Evolutionary conservation across 64 coral and sea anemone genomes (phyloP), one percentile per base, ranked within the genome.

Genomic region (Dendronephthya gigantea): DNA sequence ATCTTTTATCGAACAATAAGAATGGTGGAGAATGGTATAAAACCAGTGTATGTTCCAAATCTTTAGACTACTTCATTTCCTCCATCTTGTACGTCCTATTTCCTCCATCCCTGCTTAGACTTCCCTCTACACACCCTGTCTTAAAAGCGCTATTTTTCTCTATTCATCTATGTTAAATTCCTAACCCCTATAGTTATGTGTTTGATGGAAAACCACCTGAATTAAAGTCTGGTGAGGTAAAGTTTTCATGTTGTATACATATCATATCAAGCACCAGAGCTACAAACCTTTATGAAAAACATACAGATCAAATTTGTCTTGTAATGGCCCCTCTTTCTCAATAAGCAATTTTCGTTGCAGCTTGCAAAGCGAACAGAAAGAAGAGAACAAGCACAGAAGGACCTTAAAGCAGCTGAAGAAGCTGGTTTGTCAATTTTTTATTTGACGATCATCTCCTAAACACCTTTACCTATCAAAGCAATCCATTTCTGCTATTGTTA

Each of bases 171-270:
- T 38, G 36, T 48, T 4, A 59, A 68, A 86, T 22, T 40, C 5
- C 68, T 48, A 23, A 36, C 50, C 48, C 49, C 49, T 81, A 62
- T 52, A 98, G 95, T 25, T 98, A 93, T 93, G 95, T 98, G 19
- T 98, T 98, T 93, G 95, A 98, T 90, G 95, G 95, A 75, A 98
- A 98, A 83, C 95, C 95, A 65, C 95, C 95, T 82, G 89, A 91
- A 31, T 55, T 98, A 81, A 98, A 98, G 81, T 98, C 95, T 49
- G 92, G 95, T 87, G 95, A 98, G 87, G 95, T 98, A 93, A 62
- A 56, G 45, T 37, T 79, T 34, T 36, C 15, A 79, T 45, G 41
- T 45, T 45, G 11, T 45, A 4, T n/a, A n/a, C n/a, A n/a, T n/a
- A n/a, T n/a, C n/a, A n/a, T n/a, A n/a, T n/a, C n/a, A n/a, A n/a